Evolutionary conservation across 2,797 vertebrate genomes (phyloP).

Genomic region (Mustela erminea): DNA sequence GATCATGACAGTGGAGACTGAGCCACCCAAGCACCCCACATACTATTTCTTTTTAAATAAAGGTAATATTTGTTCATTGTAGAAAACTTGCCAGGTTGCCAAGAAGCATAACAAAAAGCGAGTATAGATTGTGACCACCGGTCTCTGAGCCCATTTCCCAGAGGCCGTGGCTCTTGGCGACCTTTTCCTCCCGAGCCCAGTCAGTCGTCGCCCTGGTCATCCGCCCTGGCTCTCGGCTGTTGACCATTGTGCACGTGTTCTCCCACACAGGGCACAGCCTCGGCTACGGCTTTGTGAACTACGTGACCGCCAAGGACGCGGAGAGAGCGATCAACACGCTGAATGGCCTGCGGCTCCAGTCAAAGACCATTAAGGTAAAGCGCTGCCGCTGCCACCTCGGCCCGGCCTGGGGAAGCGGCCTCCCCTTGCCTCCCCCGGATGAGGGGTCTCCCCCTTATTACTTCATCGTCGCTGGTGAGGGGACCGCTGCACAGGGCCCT

Average conservation of each 20-base stretch:
- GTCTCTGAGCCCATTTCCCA: not conserved
- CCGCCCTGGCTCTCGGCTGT: not conserved
- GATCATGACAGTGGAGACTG: not conserved
- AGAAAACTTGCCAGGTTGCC: not conserved
- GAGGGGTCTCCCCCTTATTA: not conserved
- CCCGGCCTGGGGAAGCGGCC: not conserved
- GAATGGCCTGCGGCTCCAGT: conserved; percentile 99
- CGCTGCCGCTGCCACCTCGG: not conserved
- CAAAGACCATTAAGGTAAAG: conserved; percentile 99
- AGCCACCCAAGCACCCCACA: not conserved
- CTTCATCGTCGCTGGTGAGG: no score
- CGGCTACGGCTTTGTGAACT: conserved; percentile 99
- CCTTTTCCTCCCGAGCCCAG: not conserved
- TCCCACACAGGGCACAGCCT: conserved; percentile 97
- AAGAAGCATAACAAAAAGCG: not conserved
- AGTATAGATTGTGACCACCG: not conserved
- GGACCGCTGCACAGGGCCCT: not conserved
- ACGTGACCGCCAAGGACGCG: conserved; percentile 99
- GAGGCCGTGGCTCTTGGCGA: not conserved
- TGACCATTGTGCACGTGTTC: conserved; percentile 59
- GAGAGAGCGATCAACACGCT: conserved; percentile 99
- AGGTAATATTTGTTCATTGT: conserved; percentile 24
- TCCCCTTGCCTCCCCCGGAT: not conserved
- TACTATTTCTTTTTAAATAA: not conserved
- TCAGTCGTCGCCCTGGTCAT: rapidly evolving